Conservation (phyloP, 2,113 vertebrate genomes). For the Dolichotis patagonum region DNA sequence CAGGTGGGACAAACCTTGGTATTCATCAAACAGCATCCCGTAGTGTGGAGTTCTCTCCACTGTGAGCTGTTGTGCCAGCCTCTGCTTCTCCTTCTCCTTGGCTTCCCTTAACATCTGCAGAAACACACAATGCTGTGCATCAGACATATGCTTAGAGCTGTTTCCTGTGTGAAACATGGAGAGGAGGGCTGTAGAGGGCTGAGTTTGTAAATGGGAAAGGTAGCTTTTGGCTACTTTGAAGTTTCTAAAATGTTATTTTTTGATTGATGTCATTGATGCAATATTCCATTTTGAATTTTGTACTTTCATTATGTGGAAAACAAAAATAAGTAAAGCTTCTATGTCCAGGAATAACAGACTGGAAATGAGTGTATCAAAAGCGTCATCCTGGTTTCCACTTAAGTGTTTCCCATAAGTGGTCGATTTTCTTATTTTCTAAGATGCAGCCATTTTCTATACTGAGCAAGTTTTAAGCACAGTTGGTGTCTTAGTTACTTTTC, state of each 20-base stretch:
- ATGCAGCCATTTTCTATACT: neutral
- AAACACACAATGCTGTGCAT: constrained; percentile 28
- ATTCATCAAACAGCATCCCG: constrained; percentile 97
- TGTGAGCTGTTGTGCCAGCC: constrained; percentile 90
- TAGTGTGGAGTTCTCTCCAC: constrained; percentile 95
- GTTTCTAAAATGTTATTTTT: constrained; percentile 50
- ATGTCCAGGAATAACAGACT: neutral
- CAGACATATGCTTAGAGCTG: neutral
- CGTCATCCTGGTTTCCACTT: neutral
- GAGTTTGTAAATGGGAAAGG: constrained; percentile 43
- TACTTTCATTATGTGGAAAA: neutral
- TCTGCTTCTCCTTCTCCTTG: constrained; percentile 96
- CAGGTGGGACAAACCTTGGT: constrained; percentile 97
- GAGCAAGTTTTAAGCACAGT: neutral
- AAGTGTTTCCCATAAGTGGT: neutral
- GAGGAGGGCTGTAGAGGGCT: constrained; percentile 33
- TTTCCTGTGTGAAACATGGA: neutral
- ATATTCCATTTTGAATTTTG: constrained; percentile 25
- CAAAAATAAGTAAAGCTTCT: constrained; percentile 4
- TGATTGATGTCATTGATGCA: constrained; percentile 47
- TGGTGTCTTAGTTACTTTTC: neutral
- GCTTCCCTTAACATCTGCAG: constrained; percentile 96
- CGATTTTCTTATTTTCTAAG: constrained; percentile 19
- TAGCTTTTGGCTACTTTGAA: constrained; percentile 41
- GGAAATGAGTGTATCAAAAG: neutral